These are phyloP conservation scores for Periophthalmus modestus DNA, from an alignment of 2,113 vertebrate species.

Conservation along the genomic window DNA sequence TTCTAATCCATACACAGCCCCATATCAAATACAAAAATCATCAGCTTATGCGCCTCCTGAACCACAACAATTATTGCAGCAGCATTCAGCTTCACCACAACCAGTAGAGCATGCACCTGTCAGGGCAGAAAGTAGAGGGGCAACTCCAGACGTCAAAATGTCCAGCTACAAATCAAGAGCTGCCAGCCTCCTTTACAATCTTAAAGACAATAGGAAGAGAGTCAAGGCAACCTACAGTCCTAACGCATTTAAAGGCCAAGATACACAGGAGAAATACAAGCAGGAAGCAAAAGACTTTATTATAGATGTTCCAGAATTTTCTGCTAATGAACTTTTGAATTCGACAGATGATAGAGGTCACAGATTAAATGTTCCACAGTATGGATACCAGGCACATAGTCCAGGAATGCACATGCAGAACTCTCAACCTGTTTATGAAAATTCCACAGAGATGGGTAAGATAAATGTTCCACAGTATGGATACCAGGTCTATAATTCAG, in stretches of 20 bases:
- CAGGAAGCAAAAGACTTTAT: constrained; percentile 70
- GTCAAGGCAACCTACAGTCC: constrained; percentile 92
- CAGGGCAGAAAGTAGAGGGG: constrained; percentile 66
- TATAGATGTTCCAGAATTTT: constrained; percentile 62
- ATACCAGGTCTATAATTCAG: background rate
- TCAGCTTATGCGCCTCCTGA: constrained; percentile 77
- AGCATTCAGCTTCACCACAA: constrained; percentile 61
- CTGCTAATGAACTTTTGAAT: constrained; percentile 38
- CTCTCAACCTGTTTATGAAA: constrained; percentile 20
- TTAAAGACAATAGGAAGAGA: constrained; percentile 91
- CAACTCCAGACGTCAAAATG: constrained; percentile 64
- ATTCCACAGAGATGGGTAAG: background rate
- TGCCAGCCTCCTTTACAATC: constrained; percentile 89
- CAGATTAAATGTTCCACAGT: constrained; percentile 22
- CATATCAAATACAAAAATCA: constrained; percentile 86
- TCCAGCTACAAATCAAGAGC: constrained; percentile 85
- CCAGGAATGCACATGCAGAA: constrained; percentile 25
- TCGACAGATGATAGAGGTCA: constrained; percentile 31
- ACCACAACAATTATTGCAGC: constrained; percentile 58
- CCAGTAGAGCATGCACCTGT: constrained; percentile 65
- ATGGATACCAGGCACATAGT: constrained; percentile 26
- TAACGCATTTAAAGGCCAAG: constrained; percentile 74
- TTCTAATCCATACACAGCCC: constrained; percentile 50
- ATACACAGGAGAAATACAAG: constrained; percentile 71
- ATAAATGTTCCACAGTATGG: background rate